A percentile compares a stretch with the other conserved stretches of the same genome.
These are phyloP conservation scores for Chrysopilus asiliformis DNA, from an alignment of 2,888 invertebrate genomes.

Conservation along the genomic window DNA sequence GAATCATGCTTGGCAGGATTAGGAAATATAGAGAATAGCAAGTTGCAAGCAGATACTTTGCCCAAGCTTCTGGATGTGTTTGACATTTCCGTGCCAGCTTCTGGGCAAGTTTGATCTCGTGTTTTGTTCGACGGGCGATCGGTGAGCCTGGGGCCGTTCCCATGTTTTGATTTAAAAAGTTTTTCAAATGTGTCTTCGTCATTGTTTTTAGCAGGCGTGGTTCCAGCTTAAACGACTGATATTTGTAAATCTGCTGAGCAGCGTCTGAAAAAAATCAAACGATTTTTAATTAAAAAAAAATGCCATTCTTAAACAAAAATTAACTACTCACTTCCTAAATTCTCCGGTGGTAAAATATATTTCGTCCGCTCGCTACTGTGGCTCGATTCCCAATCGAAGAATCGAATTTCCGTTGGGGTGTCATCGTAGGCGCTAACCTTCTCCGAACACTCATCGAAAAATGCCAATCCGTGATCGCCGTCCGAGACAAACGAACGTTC, in stretches of 20 bases:
- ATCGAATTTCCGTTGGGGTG: constrained; percentile 41
- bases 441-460: constrained; percentile 95
- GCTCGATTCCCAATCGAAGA: constrained; percentile 70
- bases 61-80: constrained; percentile 76
- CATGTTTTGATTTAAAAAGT: constrained; percentile 29
- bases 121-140: constrained; percentile 85
- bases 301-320: not conserved
- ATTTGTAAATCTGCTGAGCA: constrained; percentile 35
- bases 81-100: constrained; percentile 47
- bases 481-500: constrained; percentile 98
- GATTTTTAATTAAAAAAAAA: not conserved
- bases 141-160: constrained; percentile 64
- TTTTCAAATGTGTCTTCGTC: constrained; percentile 25
- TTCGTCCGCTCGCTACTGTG: constrained; percentile 83
- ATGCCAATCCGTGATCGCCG: constrained; percentile 81
- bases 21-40: constrained; percentile 94
- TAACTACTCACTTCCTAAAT: constrained; percentile 19
- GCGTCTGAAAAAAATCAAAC: constrained; percentile 14
- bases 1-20: constrained; percentile 78
- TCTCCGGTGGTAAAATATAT: constrained; percentile 88
- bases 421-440: constrained; percentile 47
- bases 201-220: constrained; percentile 40
- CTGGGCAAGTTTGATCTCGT: constrained; percentile 87
- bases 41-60: constrained; percentile 73
- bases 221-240: constrained; percentile 50